phyloP scores from a whole-genome alignment of 2,113 vertebrate genomes.

The Capreolus pygargus region DNA sequence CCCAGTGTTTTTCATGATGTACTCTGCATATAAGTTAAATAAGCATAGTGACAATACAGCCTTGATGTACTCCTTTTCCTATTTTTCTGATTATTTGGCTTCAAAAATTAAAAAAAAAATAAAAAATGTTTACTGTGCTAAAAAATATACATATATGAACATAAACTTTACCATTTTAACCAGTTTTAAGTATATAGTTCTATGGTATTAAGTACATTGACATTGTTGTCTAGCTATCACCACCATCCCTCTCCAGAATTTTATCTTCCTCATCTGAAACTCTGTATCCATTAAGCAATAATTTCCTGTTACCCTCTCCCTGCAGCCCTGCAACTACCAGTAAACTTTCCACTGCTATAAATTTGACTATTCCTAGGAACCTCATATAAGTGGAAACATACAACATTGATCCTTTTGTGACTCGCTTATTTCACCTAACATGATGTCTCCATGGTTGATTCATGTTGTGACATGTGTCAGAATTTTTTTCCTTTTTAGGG shows the following conservation, averaged over 20 bases:
- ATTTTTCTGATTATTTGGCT: not conserved
- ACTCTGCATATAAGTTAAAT: no score
- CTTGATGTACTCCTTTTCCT: no score
- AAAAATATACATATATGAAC: not conserved
- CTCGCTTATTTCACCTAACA: not conserved
- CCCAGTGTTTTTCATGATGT: no score
- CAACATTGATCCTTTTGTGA: not conserved
- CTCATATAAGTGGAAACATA: not conserved
- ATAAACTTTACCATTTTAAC: not conserved
- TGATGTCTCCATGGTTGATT: not conserved
- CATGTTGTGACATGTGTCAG: not conserved
- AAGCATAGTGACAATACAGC: no score
- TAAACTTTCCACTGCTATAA: not conserved
- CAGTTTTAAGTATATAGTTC: not conserved
- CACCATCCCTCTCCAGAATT: not conserved
- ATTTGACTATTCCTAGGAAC: not conserved
- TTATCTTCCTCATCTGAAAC: not conserved
- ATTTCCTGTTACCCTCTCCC: not conserved
- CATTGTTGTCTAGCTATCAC: not conserved
- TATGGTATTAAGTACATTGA: not conserved
- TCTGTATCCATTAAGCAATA: not conserved
- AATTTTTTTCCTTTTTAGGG: not conserved
- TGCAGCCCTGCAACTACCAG: not conserved
- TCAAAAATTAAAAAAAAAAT: not conserved
- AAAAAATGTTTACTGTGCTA: not conserved